Base-by-base conservation (phyloP, 2,113 vertebrate genomes). In the Corythornis madagascariensis region DNA sequence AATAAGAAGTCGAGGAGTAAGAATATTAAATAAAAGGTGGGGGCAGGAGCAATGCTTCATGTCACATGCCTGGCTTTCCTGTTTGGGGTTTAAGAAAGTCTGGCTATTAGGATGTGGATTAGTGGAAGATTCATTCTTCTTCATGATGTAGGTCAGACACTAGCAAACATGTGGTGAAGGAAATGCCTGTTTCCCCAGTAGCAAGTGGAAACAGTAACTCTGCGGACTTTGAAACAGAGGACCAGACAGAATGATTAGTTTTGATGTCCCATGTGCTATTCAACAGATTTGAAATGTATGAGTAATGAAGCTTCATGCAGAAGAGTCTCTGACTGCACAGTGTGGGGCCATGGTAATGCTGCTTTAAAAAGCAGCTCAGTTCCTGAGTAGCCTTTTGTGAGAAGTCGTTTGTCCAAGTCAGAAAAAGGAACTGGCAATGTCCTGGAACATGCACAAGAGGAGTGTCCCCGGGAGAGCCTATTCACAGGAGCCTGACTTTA, bases 51-150 rank as follows among this genome's bases (percentile, higher is more conserved):
- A 86, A 63, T 8, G 11, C 56, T 93, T 81, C 94, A 93, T 97
- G 94, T 97, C 96, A 95, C 95, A 97, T 97, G 97, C 88, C 86
- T 97, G 83, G 72, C 97, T 97, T 95, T 97, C 94, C 94, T 96
- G 95, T 96, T 96, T 92, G 61, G 93, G 94, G 80, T 97, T 97
- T 96, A 96, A 96, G 83, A 87, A 96, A 95, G 79, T 94, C 92
- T 95, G 86, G 93, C 96, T 97, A 89, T 98, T 97, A 97, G 95
- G 96, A 81, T 97, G 73, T 96, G 75, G 97, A 98, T 98, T 98
- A 98, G 95, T 64, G 79, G 93, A 82, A 95, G 96, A 86, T 97
- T 97, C 94, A 77, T 90, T 95, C 96, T 97, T 90, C 94, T 83
- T 94, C 78, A 76, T 82, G 85, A 95, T 97, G 66, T 80, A 92